A percentile compares a stretch with the other conserved stretches of the same genome.
Conservation (phyloP, 1,140 invertebrate genomes). For the Calephelis nemesis region DNA sequence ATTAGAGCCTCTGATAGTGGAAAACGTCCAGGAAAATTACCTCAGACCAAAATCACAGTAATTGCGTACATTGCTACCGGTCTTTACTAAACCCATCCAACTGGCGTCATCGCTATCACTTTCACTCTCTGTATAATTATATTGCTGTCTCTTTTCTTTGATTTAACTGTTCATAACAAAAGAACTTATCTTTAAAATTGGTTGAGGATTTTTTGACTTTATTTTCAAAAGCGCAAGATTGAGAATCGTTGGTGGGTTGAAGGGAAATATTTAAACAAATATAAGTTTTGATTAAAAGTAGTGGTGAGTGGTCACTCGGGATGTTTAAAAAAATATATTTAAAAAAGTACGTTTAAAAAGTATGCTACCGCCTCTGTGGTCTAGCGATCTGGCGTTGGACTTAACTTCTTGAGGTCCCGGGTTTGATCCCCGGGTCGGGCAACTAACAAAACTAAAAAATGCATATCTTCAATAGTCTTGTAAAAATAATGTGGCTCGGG, state of each 20-base stretch:
- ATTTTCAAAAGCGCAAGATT: neutral
- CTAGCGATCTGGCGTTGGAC: too few relatives aligned
- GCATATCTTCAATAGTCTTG: too few relatives aligned
- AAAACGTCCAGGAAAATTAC: conserved; percentile 44
- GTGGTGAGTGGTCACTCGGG: neutral
- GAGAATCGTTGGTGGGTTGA: neutral
- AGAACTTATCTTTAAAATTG: conserved; percentile 12
- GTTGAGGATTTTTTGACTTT: conserved; percentile 21
- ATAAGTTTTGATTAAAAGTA: neutral
- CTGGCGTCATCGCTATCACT: conserved; percentile 49
- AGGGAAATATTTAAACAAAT: neutral
- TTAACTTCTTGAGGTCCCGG: too few relatives aligned
- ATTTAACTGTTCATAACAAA: conserved; percentile 7
- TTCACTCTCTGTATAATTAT: conserved; percentile 35
- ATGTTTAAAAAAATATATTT: neutral
- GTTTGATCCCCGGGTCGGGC: too few relatives aligned
- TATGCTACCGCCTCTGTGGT: neutral
- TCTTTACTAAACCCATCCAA: conserved; percentile 43
- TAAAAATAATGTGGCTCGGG: too few relatives aligned
- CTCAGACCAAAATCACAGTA: conserved; percentile 56
- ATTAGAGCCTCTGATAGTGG: conserved; percentile 51
- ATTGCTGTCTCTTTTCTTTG: conserved; percentile 41
- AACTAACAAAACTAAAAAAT: too few relatives aligned
- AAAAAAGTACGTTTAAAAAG: neutral
- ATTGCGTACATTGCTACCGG: conserved; percentile 58